A percentile compares a stretch with the other conserved stretches of the same genome.
These are phyloP conservation scores for Tursiops truncatus DNA, from an alignment of 2,113 vertebrate genomes.

Conservation along the genomic window DNA sequence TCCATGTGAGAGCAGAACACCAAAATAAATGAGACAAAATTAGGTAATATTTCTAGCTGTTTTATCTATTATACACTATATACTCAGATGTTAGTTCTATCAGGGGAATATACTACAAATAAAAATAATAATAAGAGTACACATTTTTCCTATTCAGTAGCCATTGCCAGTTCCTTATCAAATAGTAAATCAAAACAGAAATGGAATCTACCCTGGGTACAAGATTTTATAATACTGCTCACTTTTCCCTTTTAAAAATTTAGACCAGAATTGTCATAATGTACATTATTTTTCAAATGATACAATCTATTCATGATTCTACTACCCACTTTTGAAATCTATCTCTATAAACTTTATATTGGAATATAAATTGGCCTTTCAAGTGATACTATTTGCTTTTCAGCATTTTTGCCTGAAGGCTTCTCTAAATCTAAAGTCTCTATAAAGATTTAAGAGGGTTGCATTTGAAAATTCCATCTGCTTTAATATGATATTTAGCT, in stretches of 20 bases:
- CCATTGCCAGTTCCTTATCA: neutral
- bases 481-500: conserved; percentile 79
- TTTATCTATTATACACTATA: neutral
- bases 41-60: conserved; percentile 15
- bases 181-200: neutral
- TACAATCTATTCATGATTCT: conserved; percentile 68
- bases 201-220: neutral
- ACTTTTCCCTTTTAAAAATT: neutral
- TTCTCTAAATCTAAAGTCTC: conserved; percentile 77
- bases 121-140: neutral
- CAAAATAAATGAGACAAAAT: neutral
- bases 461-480: conserved; percentile 74
- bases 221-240: neutral
- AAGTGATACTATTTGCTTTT: conserved; percentile 80
- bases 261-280: conserved; percentile 49
- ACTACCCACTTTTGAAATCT: conserved; percentile 78
- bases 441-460: conserved; percentile 72
- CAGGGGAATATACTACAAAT: neutral
- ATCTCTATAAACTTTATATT: conserved; percentile 78
- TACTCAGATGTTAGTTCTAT: neutral
- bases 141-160: neutral
- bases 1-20: neutral
- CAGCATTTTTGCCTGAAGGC: conserved; percentile 72
- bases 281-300: conserved; percentile 71
- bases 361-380: conserved; percentile 82